phyloP scores from a whole-genome alignment of 2,888 invertebrate genomes.

The Pristionchus exspectatus region DNA sequence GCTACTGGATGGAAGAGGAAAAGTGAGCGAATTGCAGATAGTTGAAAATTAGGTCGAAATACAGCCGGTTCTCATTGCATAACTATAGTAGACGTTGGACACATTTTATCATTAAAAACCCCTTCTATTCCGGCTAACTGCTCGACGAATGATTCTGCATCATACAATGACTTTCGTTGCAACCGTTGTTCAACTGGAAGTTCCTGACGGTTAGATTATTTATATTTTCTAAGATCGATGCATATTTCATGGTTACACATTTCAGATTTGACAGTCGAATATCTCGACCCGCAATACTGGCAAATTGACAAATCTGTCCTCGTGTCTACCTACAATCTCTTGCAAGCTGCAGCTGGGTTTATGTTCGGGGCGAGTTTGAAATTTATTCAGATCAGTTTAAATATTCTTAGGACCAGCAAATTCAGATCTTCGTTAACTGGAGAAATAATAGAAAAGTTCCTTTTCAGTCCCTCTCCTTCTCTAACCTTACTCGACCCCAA shows the following conservation, averaged over 20 bases:
- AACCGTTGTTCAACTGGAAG: not conserved
- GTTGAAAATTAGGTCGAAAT: no score
- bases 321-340: constrained; percentile 32
- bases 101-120: no score
- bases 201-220: not conserved
- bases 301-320: not conserved
- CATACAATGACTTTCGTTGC: not conserved
- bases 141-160: not conserved
- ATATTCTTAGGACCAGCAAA: no score
- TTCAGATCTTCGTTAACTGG: no score
- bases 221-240: no score
- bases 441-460: no score
- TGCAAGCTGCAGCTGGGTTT: constrained; percentile 45
- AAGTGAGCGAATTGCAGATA: not conserved
- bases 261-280: constrained; percentile 26
- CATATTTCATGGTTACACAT: no score
- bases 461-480: constrained; percentile 3
- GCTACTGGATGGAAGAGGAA: not conserved
- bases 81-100: no score
- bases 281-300: constrained; percentile 8
- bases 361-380: constrained; percentile 15
- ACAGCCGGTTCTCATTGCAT: no score
- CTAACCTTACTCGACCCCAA: constrained; percentile 2
- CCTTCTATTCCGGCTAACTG: not conserved
- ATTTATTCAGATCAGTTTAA: not conserved